phyloP scores from a whole-genome alignment of 2,113 vertebrate genomes.

The Grantiella picta region DNA sequence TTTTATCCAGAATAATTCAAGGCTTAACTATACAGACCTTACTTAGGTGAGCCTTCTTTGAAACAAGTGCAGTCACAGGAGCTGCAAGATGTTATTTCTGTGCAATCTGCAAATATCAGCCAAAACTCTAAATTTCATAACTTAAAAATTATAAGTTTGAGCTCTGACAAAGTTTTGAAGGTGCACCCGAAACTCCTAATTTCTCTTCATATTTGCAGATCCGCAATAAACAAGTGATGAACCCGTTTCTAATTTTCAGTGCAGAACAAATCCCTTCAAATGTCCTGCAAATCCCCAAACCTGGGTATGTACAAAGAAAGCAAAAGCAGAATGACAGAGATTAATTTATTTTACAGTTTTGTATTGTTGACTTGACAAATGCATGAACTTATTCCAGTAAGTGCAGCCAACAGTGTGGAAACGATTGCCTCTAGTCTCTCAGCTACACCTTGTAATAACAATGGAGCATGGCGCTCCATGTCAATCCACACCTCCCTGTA shows the following conservation, averaged over 20 bases:
- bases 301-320: not conserved
- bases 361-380: not conserved
- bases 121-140: not conserved
- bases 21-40: not conserved
- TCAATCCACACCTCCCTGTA: not conserved
- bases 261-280: not conserved
- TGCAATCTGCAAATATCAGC: not conserved
- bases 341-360: not conserved
- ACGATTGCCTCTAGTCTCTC: not conserved
- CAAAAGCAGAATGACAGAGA: not conserved
- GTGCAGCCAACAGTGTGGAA: not conserved
- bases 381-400: not conserved
- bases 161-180: not conserved
- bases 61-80: not conserved
- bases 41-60: not conserved
- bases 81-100: not conserved
- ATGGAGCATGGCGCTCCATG: no score
- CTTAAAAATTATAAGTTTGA: not conserved
- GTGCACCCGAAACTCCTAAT: not conserved
- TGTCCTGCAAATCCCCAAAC: not conserved
- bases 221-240: not conserved
- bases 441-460: not conserved
- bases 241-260: not conserved
- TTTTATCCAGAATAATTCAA: constrained; percentile 3
- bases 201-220: not conserved